Evolutionary conservation across 2,797 vertebrate species (phyloP).

Genomic region (Cacajao melanocephalus): DNA sequence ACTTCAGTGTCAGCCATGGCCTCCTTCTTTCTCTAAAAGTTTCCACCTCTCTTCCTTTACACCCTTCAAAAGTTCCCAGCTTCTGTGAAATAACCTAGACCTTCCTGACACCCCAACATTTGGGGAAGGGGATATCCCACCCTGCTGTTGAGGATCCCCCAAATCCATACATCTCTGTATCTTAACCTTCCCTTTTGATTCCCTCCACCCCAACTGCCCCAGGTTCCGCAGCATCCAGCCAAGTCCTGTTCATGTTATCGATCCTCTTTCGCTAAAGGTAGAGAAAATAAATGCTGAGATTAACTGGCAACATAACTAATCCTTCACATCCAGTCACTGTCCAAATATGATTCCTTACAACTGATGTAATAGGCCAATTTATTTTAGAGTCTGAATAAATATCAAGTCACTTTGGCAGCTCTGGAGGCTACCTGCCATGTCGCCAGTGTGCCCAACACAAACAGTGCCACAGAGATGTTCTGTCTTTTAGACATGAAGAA

Average conservation of each 20-base stretch:
- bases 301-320: not conserved
- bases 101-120: too few species aligned
- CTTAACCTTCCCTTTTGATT: not conserved
- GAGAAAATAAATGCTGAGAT: not conserved
- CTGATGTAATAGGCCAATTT: not conserved
- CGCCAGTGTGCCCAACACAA: not conserved
- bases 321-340: not conserved
- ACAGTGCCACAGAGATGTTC: not conserved
- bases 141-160: not conserved
- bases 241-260: not conserved
- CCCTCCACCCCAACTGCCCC: fast-evolving
- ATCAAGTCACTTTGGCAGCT: not conserved
- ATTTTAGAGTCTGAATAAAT: constrained; percentile 36
- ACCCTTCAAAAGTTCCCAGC: not conserved
- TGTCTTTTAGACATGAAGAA: not conserved
- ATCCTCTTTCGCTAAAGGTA: not conserved
- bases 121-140: not conserved
- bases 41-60: not conserved
- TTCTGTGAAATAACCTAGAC: not conserved
- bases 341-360: not conserved
- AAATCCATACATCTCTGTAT: not conserved
- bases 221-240: too few species aligned
- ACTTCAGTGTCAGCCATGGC: fast-evolving
- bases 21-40: too few species aligned
- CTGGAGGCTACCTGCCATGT: not conserved